Percentiles rank a stretch among this genome's conserved stretches.
These are phyloP conservation scores for Himalopsyche kuldschensis DNA, from an alignment of 2,888 invertebrate genomes.

Conservation along the genomic window DNA sequence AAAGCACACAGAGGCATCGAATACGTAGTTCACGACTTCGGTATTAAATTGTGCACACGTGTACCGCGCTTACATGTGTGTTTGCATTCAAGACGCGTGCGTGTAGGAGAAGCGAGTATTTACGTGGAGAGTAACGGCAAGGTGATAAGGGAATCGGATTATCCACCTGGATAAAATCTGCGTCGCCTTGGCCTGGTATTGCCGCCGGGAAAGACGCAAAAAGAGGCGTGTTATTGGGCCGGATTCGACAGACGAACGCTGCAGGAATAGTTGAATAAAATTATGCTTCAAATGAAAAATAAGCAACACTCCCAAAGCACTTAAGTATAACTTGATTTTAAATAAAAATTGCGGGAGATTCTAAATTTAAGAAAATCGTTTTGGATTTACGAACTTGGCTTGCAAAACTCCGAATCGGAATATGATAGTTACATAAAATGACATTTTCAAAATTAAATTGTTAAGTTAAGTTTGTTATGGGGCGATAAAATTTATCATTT, in stretches of 20 bases:
- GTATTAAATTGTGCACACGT: neutral
- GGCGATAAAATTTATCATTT: no score
- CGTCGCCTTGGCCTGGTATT: neutral
- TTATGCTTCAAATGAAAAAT: no score
- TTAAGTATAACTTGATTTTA: no score
- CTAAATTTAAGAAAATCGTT: no score
- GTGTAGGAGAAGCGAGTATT: constrained; percentile 11
- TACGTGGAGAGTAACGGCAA: constrained; percentile 29
- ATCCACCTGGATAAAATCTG: constrained; percentile 31
- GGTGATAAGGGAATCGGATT: constrained; percentile 37
- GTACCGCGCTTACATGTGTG: neutral
- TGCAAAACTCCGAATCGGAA: no score
- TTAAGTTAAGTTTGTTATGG: no score
- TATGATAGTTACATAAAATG: no score
- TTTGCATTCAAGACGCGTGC: neutral
- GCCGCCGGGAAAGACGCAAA: neutral
- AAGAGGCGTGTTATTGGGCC: neutral
- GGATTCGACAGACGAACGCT: neutral
- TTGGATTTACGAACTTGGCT: no score
- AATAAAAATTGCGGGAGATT: no score
- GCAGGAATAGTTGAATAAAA: neutral
- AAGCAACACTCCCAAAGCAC: no score
- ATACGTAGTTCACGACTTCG: neutral
- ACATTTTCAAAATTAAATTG: no score
- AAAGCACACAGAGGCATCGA: no score